Evolutionary conservation across 2,888 invertebrate genomes (phyloP), one percentile per base, ranked within the genome.

Genomic region (Phyto melanocephala): DNA sequence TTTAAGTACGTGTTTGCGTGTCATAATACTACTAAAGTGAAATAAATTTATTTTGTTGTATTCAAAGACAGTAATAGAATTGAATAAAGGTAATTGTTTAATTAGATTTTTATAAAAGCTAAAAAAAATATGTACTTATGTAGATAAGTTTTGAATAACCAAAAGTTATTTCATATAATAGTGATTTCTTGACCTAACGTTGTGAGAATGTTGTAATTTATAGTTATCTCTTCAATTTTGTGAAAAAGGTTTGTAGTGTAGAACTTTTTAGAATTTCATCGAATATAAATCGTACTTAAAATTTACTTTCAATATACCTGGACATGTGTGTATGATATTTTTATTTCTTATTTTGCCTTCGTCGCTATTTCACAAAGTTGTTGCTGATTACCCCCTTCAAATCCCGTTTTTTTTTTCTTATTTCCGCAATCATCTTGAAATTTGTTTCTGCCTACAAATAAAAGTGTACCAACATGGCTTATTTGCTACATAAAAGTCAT

Each of bases 241-340:
- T n/a, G n/a, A n/a, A n/a, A n/a, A n/a, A n/a, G n/a, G n/a, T n/a
- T n/a, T n/a, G n/a, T n/a, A n/a, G n/a, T n/a, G n/a, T 47, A 56
- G 63, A 78, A 78, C 7, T 28, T 50, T 71, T 40, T 71, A 71
- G 78, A 78, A 77, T 40, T 70, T 45, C 40, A 24, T 62, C n/a
- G 50, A 58, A 17, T 33, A 20, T 20, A 35, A 52, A 35, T 50
- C 35, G 37, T 52, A 24, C 20, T 50, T 65, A n/a, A n/a, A n/a
- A n/a, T n/a, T n/a, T n/a, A n/a, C n/a, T n/a, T n/a, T 33, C 17
- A 47, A 20, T 50, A 15, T 7, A 5, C 17, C 45, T 45, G 15
- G n/a, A 28, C 4, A 28, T 15, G 22, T 24, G 22, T 58, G 20
- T 45, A 15, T 17, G 5, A 35, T 33, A 5, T 42, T 2, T 58